Conservation (phyloP, 2,797 vertebrate genomes). For the Okamejei kenojei region DNA sequence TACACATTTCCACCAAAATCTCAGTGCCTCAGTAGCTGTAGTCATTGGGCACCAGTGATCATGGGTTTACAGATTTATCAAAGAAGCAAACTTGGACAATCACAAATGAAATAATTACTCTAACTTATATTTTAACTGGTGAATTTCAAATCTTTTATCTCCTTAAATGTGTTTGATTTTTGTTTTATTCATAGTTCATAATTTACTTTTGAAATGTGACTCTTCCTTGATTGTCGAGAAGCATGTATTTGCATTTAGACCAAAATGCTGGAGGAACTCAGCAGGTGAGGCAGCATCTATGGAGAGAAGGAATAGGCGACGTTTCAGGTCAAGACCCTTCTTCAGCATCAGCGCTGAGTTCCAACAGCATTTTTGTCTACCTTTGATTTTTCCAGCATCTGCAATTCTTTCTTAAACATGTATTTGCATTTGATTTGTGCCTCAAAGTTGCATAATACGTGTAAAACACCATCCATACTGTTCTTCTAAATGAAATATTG, state of each 20-base stretch:
- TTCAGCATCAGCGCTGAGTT: no score
- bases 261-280: no score
- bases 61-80: background rate
- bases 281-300: no score
- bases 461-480: background rate
- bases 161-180: slow-evolving; percentile 10
- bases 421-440: background rate
- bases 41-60: background rate
- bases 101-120: background rate
- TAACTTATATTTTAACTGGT: background rate
- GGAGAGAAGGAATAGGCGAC: no score
- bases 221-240: background rate
- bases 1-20: background rate
- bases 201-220: background rate
- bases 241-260: background rate
- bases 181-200: background rate
- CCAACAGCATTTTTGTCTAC: no score
- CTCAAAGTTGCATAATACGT: background rate
- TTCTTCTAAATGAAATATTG: background rate
- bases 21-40: background rate
- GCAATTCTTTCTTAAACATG: background rate
- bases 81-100: background rate
- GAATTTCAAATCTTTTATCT: background rate
- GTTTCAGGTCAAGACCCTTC: no score
- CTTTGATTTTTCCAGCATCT: no score